These are phyloP conservation scores for Eulemur macaco DNA, from an alignment of 2,113 vertebrate species.

Conservation along the genomic window DNA sequence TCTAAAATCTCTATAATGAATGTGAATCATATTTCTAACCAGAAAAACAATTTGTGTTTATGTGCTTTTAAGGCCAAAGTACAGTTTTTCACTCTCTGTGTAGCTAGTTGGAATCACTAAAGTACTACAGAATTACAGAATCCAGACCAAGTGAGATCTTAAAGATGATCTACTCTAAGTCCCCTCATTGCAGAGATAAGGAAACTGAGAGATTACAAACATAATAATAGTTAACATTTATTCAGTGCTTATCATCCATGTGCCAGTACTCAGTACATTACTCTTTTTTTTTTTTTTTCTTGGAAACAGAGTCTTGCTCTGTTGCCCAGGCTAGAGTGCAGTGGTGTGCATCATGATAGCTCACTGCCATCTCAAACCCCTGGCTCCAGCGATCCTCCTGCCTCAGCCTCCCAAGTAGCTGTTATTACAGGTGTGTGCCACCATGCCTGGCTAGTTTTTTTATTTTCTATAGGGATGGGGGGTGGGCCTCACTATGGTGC, in stretches of 20 bases:
- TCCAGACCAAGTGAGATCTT: not conserved
- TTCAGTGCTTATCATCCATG: not conserved
- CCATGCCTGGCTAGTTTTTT: no score
- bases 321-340: no score
- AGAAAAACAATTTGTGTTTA: not conserved
- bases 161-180: not conserved
- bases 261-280: not conserved
- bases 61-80: not conserved
- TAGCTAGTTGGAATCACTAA: not conserved
- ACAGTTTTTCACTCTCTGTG: not conserved
- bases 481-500: no score
- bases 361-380: no score
- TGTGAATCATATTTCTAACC: constrained; percentile 1
- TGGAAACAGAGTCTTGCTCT: no score
- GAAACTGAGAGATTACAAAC: not conserved
- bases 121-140: not conserved
- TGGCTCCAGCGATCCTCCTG: no score
- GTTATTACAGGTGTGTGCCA: no score
- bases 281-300: no score
- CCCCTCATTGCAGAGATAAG: not conserved
- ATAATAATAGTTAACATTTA: not conserved
- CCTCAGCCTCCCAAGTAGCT: no score
- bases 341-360: no score
- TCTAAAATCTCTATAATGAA: constrained; percentile 37
- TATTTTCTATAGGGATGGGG: no score